These are phyloP conservation scores for Ferrisia virgata DNA, from an alignment of 2,888 invertebrate genomes.

Conservation along the genomic window DNA sequence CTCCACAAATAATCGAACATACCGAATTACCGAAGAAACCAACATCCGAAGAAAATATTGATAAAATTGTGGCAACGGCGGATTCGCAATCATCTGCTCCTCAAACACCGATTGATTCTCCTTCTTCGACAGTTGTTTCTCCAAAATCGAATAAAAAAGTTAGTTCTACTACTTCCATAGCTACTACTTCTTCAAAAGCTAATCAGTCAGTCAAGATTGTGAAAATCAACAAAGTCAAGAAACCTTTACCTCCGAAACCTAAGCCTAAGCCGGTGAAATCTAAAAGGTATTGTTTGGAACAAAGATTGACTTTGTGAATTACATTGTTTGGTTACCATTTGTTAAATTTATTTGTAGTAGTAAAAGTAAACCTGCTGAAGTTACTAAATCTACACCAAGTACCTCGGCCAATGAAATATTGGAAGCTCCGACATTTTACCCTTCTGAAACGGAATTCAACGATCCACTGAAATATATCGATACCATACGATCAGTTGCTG, in stretches of 20 bases:
- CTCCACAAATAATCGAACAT: not conserved
- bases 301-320: no score
- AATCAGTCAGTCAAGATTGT: constrained; percentile 35
- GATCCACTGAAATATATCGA: constrained; percentile 84
- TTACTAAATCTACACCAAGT: not conserved
- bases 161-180: not conserved
- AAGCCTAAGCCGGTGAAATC: not conserved
- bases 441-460: constrained; percentile 77
- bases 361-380: not conserved
- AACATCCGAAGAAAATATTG: constrained; percentile 44
- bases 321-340: not conserved
- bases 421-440: constrained; percentile 76
- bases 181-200: no score
- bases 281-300: no score
- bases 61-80: not conserved
- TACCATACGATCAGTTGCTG: constrained; percentile 70
- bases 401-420: constrained; percentile 48
- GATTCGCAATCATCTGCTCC: constrained; percentile 52
- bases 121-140: constrained; percentile 50
- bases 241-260: not conserved
- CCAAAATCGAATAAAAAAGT: constrained; percentile 20
- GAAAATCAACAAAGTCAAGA: constrained; percentile 37
- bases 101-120: constrained; percentile 55
- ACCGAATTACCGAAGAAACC: not conserved
- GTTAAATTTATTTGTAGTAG: not conserved